Conservation (phyloP, 2,797 vertebrate species). For the Rhinella marina region DNA sequence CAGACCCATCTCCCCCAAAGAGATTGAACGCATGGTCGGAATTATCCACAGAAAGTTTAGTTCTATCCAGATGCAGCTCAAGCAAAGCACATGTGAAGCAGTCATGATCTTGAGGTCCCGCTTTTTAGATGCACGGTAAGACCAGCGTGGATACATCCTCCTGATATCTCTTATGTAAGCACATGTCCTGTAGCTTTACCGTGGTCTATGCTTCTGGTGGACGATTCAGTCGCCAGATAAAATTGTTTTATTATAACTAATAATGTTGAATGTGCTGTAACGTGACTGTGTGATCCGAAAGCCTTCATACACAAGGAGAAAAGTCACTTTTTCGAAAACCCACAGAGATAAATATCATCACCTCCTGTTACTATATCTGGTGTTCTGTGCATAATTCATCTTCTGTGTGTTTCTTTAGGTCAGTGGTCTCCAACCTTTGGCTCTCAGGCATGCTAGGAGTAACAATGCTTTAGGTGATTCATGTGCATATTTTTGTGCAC, state of each 20-base stretch:
- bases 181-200: neutral
- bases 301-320: no score
- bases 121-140: conserved; percentile 93
- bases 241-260: no score
- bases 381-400: no score
- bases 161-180: neutral
- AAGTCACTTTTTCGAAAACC: no score
- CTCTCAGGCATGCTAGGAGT: neutral
- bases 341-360: no score
- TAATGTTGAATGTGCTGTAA: no score
- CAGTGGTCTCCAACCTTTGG: neutral
- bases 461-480: no score
- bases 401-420: no score
- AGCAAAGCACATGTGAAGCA: conserved; percentile 93
- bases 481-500: no score
- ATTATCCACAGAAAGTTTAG: conserved; percentile 99
- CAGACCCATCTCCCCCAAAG: conserved; percentile 94
- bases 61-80: conserved; percentile 99
- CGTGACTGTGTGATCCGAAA: no score
- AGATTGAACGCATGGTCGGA: conserved; percentile 97
- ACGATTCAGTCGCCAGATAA: neutral
- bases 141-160: neutral
- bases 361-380: no score
- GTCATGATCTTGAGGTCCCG: conserved; percentile 98
- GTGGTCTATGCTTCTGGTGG: neutral